Evolutionary conservation across 2,888 invertebrate genomes (phyloP), one percentile per base, ranked within the genome.

Genomic region (Stenurella melanura): DNA sequence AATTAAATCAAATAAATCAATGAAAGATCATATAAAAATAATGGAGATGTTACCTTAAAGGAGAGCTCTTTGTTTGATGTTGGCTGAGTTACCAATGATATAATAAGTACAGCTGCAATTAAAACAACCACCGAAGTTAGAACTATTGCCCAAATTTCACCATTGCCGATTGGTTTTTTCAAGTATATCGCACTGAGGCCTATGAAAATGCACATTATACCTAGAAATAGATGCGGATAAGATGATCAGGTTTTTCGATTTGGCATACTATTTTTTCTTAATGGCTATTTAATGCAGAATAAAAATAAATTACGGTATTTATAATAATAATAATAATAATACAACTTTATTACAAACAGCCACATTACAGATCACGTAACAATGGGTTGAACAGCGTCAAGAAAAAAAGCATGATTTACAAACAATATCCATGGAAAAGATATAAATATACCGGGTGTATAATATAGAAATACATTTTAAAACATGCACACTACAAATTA

Each of bases 1-100:
- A 17, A 15, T 34, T 64, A 72, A 90, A 89, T 30, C n/a, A 69
- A 60, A 26, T 38, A 12, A 60, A 61, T 57, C 50, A 74, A 38
- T 11, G 30, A 6, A 61, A 0, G 12, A 18, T 60, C n/a, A 34
- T 50, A 34, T 50, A 68, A n/a, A 19, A 21, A 30, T 12, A 34
- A 9, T 50, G 15, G 21, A 12, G 50, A 38, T 26, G 57, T 18
- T 80, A 84, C 84, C 78, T 92, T 93, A 86, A 95, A 95, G 0
- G 93, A 91, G 0, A 94, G 89, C 80, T 92, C 91, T 86, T 91
- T 91, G 56, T 91, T 91, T 0, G 93, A 93, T 7, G 91, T 92
- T 0, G 94, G 94, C 83, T 95, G 94, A 0, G 91, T 87, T 0
- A 91, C 90, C 56, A 95, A 91, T 1, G 91, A 90, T 72, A 89